Evolutionary conservation across 1,140 invertebrate species (phyloP), one percentile per base, ranked within the genome.

Genomic region (Tribolium madens): DNA sequence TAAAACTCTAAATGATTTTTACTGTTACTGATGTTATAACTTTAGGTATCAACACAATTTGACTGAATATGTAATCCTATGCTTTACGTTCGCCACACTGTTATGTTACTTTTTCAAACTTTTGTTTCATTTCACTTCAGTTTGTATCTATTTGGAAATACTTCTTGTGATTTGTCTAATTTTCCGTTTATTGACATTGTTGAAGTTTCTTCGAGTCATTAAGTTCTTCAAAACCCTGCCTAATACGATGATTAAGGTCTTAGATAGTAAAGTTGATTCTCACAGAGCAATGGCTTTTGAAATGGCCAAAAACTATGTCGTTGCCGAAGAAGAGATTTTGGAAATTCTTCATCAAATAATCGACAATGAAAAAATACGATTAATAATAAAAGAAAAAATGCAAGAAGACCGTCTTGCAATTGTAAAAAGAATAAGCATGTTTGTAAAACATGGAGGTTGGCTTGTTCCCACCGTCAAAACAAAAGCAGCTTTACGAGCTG

Each of bases 311-410:
- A 72, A 89, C 10, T 90, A 88, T 14, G 3, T 90, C 10, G 86
- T 87, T 0, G 89, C 88, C 0, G 87, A 89, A 48, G 89, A 90
- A 76, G 90, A 91, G 80, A 88, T 90, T 0, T 84, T 87, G 10
- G 88, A 87, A 33, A 83, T 89, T 3, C 83, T 91, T 1, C 87
- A 88, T 13, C 88, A 89, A 76, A 85, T 91, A 73, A 86, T 89
- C 2, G 88, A 90, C 47, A 87, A 90, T 75, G 84, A 85, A 12
- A 82, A 84, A 10, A 87, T 88, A 71, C 84, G 86, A 26, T 0
- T 60, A 85, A 87, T 14, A 84, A 80, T 87, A 0, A 84, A 81
- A 74, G 13, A 79, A 70, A 42, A 17, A 53, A 18, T 79, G 0
- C 10, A 64, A 17, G 57, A 14, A 47, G 78, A 79, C 9, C 15